Evolutionary conservation across 35 echinoderm and acorn worm genomes (phyloP).

Genomic region (Strongylocentrotus purpuratus): DNA sequence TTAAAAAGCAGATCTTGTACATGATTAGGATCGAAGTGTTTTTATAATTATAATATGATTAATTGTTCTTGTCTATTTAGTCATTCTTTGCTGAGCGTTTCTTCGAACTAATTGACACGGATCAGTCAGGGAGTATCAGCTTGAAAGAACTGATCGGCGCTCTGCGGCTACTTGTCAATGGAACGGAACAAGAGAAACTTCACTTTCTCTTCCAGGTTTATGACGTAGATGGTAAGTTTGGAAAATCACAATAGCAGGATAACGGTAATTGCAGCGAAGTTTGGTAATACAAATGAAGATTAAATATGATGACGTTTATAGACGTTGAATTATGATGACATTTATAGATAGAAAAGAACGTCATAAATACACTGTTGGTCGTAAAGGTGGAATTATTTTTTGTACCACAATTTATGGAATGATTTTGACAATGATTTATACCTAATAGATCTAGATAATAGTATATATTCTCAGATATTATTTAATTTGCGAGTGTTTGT

Average conservation of each 20-base stretch:
- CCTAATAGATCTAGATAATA: too few species aligned
- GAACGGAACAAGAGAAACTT: constrained; percentile 69
- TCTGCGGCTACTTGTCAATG: constrained; percentile 69
- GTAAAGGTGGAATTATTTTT: too few species aligned
- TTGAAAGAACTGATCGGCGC: constrained; percentile 69
- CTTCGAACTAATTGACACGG: constrained; percentile 83
- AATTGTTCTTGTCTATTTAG: constrained; percentile 55
- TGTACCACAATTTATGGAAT: too few species aligned
- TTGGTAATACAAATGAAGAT: background rate
- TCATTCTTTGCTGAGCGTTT: constrained; percentile 94
- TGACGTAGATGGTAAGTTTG: constrained; percentile 83
- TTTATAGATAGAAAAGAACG: too few species aligned
- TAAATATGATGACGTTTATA: background rate
- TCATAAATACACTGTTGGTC: too few species aligned
- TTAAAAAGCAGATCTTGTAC: too few species aligned
- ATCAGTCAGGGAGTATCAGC: constrained; percentile 72
- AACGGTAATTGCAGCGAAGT: background rate
- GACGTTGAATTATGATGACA: background rate
- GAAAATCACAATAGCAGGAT: background rate
- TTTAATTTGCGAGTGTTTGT: too few species aligned
- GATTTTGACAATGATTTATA: too few species aligned
- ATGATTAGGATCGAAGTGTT: too few species aligned
- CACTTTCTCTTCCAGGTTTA: constrained; percentile 86
- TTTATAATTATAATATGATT: too few species aligned
- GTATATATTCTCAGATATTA: too few species aligned